Percentiles rank a stretch among this genome's conserved stretches.
Conservation (phyloP, 2,888 invertebrate species). For the Diogma glabrata region DNA sequence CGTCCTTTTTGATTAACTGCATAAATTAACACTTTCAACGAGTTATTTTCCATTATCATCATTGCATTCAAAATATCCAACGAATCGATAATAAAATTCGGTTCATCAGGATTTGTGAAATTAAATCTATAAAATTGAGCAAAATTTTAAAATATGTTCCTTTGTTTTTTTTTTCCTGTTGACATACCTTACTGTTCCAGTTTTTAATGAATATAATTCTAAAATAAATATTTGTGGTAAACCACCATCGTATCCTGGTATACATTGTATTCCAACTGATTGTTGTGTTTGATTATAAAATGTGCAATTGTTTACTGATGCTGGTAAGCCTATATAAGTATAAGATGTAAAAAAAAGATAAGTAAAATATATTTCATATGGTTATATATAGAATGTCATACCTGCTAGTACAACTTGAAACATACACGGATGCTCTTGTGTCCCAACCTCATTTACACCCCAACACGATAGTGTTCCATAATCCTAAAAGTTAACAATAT, state of each 20-base stretch:
- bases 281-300: slow-evolving; percentile 64
- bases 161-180: slow-evolving; percentile 1
- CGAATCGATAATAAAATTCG: slow-evolving; percentile 28
- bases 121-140: slow-evolving; percentile 31
- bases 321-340: slow-evolving; percentile 66
- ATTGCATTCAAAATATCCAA: slow-evolving; percentile 45
- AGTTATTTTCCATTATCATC: slow-evolving; percentile 58
- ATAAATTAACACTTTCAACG: slow-evolving; percentile 63
- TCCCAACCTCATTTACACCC: slow-evolving; percentile 64
- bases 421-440: slow-evolving; percentile 62
- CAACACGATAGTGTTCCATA: slow-evolving; percentile 72
- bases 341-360: too few species aligned
- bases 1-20: slow-evolving; percentile 75
- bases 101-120: slow-evolving; percentile 34
- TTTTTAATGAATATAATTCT: slow-evolving; percentile 42
- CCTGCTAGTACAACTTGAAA: slow-evolving; percentile 76
- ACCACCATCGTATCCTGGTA: slow-evolving; percentile 69
- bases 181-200: slow-evolving; percentile 15
- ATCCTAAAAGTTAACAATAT: slow-evolving; percentile 41
- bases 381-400: slow-evolving; percentile 30
- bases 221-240: slow-evolving; percentile 65
- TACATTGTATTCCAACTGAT: slow-evolving; percentile 57
- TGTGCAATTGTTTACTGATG: slow-evolving; percentile 65
- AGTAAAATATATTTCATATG: not conserved
- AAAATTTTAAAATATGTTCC: not conserved